Percentiles rank a stretch among this genome's conserved stretches.
Evolutionary conservation across 1,140 invertebrate genomes (phyloP).

Genomic region (Nomia melanderi): DNA sequence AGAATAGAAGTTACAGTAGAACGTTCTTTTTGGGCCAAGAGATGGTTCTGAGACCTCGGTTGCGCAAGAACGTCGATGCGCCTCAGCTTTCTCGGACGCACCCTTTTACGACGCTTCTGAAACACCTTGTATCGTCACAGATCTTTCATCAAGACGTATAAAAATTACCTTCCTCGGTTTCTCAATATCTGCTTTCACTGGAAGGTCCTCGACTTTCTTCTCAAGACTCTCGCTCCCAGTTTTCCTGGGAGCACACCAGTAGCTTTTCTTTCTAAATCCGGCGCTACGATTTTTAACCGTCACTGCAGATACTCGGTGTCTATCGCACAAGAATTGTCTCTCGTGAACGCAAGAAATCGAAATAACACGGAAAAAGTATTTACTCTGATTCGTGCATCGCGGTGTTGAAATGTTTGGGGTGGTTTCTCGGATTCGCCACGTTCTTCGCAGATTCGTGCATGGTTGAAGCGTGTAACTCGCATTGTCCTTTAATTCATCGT

Average conservation of each 20-base stretch:
- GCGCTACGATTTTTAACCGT: not conserved
- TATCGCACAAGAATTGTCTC: not conserved
- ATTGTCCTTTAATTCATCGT: not conserved
- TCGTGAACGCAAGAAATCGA: not conserved
- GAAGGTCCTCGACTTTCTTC: not conserved
- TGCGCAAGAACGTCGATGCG: conserved; percentile 31
- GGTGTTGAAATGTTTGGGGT: not conserved
- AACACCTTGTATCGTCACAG: not conserved
- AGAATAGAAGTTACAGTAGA: not conserved
- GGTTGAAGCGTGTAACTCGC: not conserved
- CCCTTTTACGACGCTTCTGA: not conserved
- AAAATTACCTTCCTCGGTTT: conserved; percentile 15
- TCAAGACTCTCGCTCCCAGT: not conserved
- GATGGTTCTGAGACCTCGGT: conserved; percentile 1
- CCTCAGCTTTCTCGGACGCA: not conserved
- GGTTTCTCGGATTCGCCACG: not conserved
- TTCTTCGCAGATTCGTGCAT: not conserved
- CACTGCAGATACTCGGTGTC: not conserved
- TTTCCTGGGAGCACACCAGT: conserved; percentile 47
- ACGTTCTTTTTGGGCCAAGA: not conserved
- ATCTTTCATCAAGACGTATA: not conserved
- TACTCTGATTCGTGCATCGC: not conserved
- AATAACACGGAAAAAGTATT: not conserved
- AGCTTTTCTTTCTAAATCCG: not conserved
- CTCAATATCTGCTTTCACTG: not conserved